These are phyloP conservation scores for Petromus typicus DNA, from an alignment of 2,113 vertebrate species.

Conservation along the genomic window DNA sequence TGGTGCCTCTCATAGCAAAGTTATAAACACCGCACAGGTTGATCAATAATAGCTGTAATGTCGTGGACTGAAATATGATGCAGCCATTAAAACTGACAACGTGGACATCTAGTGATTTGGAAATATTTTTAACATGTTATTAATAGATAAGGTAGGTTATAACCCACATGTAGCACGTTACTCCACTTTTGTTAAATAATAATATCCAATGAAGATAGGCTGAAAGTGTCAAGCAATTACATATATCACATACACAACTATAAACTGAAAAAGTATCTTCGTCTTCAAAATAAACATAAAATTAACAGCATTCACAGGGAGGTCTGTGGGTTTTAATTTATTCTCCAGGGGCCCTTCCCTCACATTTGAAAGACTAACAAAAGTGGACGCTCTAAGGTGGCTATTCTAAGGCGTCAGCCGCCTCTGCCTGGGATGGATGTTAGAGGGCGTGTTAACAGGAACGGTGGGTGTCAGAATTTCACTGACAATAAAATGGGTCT, in stretches of 20 bases:
- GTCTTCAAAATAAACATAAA: conserved; percentile 13
- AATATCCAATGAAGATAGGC: not conserved
- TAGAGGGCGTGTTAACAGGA: not conserved
- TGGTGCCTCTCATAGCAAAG: not conserved
- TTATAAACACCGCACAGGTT: not conserved
- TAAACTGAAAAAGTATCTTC: not conserved
- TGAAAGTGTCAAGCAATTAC: not conserved
- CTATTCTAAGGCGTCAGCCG: not conserved
- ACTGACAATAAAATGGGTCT: not conserved
- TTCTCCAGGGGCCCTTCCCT: not conserved
- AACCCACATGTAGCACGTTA: not conserved
- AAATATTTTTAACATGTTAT: not conserved
- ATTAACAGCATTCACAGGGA: not conserved
- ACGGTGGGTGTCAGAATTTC: not conserved
- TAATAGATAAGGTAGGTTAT: not conserved
- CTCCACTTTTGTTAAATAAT: conserved; percentile 22
- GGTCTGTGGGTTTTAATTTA: not conserved
- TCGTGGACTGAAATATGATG: not conserved
- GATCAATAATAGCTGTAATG: not conserved
- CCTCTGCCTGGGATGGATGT: not conserved
- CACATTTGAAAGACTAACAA: conserved; percentile 26
- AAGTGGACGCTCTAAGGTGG: not conserved
- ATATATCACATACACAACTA: not conserved
- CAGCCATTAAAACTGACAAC: not conserved
- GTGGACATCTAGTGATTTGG: not conserved